phyloP scores from a whole-genome alignment of 1,140 invertebrate species.

The Pristionchus pacificus region DNA sequence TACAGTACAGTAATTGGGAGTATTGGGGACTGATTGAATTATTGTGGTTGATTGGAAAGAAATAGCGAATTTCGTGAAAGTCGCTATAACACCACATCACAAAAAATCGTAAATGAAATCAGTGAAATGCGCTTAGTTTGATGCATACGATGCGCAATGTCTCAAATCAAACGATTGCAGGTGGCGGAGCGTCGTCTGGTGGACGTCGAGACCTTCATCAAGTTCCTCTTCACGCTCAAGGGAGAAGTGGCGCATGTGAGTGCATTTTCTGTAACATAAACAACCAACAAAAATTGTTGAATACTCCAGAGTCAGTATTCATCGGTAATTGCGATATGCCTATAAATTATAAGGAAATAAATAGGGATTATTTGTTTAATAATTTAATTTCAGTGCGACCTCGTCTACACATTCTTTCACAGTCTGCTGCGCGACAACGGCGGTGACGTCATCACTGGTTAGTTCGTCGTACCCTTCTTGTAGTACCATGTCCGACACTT shows the following conservation, averaged over 20 bases:
- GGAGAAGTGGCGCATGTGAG: slow-evolving; percentile 74
- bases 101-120: too few species aligned
- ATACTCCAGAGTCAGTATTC: too few species aligned
- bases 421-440: slow-evolving; percentile 73
- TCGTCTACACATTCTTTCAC: slow-evolving; percentile 97
- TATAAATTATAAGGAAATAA: too few species aligned
- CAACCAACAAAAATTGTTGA: slow-evolving; percentile 8
- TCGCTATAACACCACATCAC: too few species aligned
- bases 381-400: slow-evolving; percentile 73
- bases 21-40: too few species aligned
- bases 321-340: too few species aligned
- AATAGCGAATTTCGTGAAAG: too few species aligned
- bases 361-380: not conserved
- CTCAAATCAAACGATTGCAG: too few species aligned
- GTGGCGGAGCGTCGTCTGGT: slow-evolving; percentile 74
- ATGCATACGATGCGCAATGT: too few species aligned
- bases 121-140: too few species aligned
- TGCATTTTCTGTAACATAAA: not conserved
- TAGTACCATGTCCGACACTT: slow-evolving; percentile 6
- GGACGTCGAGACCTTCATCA: slow-evolving; percentile 81
- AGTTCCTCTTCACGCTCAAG: slow-evolving; percentile 77
- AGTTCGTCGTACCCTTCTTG: slow-evolving; percentile 2
- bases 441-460: slow-evolving; percentile 60
- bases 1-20: too few species aligned
- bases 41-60: too few species aligned